A percentile compares a stretch with the other conserved stretches of the same genome.
phyloP scores from a whole-genome alignment of 2,797 vertebrate genomes.

The Hydrolagus colliei region DNA sequence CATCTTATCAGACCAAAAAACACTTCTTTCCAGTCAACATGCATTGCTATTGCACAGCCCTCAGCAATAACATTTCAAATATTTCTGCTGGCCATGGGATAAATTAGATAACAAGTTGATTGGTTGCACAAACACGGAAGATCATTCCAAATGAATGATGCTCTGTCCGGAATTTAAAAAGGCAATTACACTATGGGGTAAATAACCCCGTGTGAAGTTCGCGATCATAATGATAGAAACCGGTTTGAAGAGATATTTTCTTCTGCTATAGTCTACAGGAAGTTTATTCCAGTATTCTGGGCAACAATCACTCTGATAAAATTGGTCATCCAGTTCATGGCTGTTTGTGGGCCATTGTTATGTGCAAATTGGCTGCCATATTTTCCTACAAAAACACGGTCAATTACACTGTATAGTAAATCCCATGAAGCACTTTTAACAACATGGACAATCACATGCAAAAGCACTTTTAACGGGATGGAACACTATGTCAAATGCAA shows the following conservation, averaged over 20 bases:
- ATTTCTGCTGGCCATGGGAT: neutral
- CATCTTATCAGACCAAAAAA: neutral
- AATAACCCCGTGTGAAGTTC: neutral
- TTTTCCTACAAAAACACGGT: no score
- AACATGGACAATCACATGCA: no score
- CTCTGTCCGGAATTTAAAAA: neutral
- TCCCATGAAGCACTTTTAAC: no score
- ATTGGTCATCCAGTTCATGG: no score
- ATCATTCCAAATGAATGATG: neutral
- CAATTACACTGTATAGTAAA: no score
- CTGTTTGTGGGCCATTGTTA: no score
- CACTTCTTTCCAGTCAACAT: neutral
- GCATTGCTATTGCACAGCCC: neutral
- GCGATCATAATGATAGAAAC: neutral
- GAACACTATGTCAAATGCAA: no score
- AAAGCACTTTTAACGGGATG: no score
- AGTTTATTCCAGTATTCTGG: no score
- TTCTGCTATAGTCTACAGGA: neutral
- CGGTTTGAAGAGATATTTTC: neutral
- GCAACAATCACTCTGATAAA: no score
- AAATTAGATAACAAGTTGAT: neutral
- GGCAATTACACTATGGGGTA: neutral
- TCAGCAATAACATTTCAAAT: constrained; percentile 16
- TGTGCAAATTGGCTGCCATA: no score
- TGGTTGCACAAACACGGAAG: neutral